phyloP scores from a whole-genome alignment of 2,888 invertebrate species.

The Hydropsyche betteni region DNA sequence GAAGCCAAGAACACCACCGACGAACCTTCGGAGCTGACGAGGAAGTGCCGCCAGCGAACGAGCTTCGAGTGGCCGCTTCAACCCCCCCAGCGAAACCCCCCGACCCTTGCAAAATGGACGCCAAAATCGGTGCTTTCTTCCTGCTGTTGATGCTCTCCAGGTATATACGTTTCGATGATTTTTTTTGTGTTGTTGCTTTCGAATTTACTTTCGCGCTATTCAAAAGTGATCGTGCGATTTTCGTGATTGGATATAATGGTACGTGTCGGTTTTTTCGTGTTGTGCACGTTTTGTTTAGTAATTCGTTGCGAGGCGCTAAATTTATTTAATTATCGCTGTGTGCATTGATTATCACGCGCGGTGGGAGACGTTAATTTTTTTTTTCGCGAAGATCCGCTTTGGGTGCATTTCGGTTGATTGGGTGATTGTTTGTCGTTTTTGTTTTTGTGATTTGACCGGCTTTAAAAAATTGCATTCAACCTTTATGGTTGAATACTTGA shows the following conservation, averaged over 20 bases:
- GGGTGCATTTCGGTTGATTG: no score
- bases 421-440: no score
- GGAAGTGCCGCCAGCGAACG: neutral
- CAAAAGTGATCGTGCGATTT: no score
- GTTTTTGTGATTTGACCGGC: neutral
- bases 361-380: no score
- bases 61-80: conserved; percentile 12
- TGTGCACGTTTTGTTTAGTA: no score
- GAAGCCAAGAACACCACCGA: conserved; percentile 3
- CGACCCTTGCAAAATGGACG: neutral
- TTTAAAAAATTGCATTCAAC: conserved; percentile 5
- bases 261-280: no score
- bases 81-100: neutral
- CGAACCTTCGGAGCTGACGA: neutral
- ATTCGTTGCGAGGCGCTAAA: no score
- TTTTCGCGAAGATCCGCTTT: no score
- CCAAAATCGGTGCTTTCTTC: neutral
- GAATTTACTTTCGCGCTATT: conserved; percentile 7
- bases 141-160: neutral
- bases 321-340: no score
- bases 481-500: conserved; percentile 7
- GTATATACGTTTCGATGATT: neutral
- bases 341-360: no score
- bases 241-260: no score
- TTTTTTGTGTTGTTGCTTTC: neutral